Evolutionary conservation across 2,113 vertebrate genomes (phyloP).

Genomic region (Cricetomys ansorgei): DNA sequence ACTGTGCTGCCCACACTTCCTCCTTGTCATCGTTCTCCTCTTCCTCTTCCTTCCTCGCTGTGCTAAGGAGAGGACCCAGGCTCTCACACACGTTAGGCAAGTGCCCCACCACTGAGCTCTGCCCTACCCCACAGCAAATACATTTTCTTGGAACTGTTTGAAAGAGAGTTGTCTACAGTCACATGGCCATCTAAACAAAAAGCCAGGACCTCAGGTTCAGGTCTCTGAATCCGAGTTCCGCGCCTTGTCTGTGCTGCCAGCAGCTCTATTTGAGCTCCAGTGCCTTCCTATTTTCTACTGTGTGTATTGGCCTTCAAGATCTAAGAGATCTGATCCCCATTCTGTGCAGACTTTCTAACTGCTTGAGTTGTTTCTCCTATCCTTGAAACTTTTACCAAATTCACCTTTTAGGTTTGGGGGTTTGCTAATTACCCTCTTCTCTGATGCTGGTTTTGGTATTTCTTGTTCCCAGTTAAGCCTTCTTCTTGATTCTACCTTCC

Average conservation of each 20-base stretch:
- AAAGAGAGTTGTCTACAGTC: not conserved
- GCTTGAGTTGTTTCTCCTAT: not conserved
- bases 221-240: not conserved
- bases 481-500: conserved; percentile 39
- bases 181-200: not conserved
- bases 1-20: not conserved
- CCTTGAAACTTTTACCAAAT: not conserved
- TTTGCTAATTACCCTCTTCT: not conserved
- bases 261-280: conserved; percentile 2
- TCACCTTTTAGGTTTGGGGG: not conserved
- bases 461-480: not conserved
- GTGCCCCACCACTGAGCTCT: not conserved
- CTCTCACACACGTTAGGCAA: not conserved
- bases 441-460: conserved; percentile 1
- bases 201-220: not conserved
- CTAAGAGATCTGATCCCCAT: not conserved
- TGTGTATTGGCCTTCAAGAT: not conserved
- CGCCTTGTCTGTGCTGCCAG: not conserved
- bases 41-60: not conserved
- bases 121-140: not conserved
- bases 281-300: not conserved
- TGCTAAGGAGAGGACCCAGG: not conserved
- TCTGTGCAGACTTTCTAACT: not conserved
- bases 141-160: not conserved
- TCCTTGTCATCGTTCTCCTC: not conserved